Conservation (phyloP, 2,888 invertebrate genomes). For the Pollenia angustigena region DNA sequence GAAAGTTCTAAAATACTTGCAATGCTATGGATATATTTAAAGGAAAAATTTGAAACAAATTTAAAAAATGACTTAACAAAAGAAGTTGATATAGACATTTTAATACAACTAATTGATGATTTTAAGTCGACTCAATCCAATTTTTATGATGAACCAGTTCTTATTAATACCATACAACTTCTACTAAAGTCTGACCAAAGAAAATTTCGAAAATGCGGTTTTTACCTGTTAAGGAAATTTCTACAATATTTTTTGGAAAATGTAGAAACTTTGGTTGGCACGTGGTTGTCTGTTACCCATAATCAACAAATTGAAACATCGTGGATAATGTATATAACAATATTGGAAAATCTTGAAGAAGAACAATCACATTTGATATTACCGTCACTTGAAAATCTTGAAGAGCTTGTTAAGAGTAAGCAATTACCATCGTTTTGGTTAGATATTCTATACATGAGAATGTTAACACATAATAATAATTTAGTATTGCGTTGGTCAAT, state of each 20-base stretch:
- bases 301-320: conserved; percentile 63
- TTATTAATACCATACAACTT: conserved; percentile 74
- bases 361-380: conserved; percentile 82
- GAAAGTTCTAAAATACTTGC: conserved; percentile 73
- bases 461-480: conserved; percentile 80
- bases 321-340: conserved; percentile 78
- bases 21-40: conserved; percentile 76
- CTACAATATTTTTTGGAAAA: conserved; percentile 27
- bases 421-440: conserved; percentile 75
- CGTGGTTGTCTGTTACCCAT: conserved; percentile 35
- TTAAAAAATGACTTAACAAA: conserved; percentile 62
- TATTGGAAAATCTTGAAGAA: conserved; percentile 82
- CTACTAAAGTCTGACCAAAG: conserved; percentile 76
- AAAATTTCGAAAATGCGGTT: conserved; percentile 78
- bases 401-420: conserved; percentile 48
- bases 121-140: conserved; percentile 74
- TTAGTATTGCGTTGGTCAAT: conserved; percentile 81
- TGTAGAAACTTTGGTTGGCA: neutral
- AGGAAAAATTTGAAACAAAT: conserved; percentile 54
- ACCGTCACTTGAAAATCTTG: conserved; percentile 78
- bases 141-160: conserved; percentile 71
- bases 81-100: conserved; percentile 74
- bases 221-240: conserved; percentile 78
- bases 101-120: conserved; percentile 78
- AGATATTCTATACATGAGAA: conserved; percentile 77